phyloP scores from a whole-genome alignment of 2,113 vertebrate species.

The Blennius ocellaris region DNA sequence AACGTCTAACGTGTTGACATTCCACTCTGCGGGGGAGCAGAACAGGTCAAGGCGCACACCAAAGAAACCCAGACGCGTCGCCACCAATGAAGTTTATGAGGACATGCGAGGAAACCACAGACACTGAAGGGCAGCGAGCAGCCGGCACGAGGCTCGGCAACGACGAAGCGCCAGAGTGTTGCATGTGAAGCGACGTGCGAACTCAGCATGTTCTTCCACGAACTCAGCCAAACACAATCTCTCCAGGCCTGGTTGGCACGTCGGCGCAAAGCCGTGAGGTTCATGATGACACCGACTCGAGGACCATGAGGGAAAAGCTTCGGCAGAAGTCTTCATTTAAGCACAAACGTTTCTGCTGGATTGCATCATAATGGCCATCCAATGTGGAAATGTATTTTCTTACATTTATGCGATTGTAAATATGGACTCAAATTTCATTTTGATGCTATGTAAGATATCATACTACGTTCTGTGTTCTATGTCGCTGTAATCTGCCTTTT shows the following conservation, averaged over 20 bases:
- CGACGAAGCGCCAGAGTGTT: neutral
- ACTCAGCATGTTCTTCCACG: neutral
- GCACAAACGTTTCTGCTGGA: too few relatives aligned
- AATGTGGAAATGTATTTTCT: too few relatives aligned
- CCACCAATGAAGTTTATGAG: slow-evolving; percentile 73
- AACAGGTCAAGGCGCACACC: neutral
- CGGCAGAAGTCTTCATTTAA: too few relatives aligned
- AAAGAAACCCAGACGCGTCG: neutral
- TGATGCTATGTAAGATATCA: neutral
- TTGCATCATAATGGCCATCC: too few relatives aligned
- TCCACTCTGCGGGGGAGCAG: slow-evolving; percentile 18
- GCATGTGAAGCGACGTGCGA: neutral
- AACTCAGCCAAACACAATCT: too few relatives aligned
- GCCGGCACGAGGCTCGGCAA: slow-evolving; percentile 10
- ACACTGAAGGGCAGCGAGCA: slow-evolving; percentile 31
- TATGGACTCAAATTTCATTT: neutral
- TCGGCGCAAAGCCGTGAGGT: too few relatives aligned
- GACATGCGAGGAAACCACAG: slow-evolving; percentile 70
- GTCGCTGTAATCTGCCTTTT: neutral
- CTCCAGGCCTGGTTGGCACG: too few relatives aligned
- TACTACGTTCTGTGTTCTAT: slow-evolving; percentile 1
- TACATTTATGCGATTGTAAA: too few relatives aligned
- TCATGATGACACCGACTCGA: too few relatives aligned
- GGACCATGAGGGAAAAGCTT: too few relatives aligned
- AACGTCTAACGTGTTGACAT: slow-evolving; percentile 1